Percentiles rank a stretch among this genome's conserved stretches.
Conservation (phyloP, 2,113 vertebrate genomes). For the Phrynosoma platyrhinos region DNA sequence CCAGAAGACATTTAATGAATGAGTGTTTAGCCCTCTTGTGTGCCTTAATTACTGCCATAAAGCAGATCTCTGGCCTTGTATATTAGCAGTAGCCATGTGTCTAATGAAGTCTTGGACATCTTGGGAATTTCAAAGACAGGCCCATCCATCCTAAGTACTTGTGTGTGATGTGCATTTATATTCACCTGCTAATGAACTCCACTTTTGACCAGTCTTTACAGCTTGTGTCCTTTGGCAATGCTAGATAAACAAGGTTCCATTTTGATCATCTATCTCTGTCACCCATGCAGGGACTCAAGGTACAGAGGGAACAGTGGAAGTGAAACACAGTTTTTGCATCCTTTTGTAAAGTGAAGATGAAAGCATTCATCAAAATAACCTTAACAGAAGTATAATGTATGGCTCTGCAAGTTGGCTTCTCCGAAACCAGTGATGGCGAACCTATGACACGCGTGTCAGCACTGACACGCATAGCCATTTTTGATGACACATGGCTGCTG, state of each 20-base stretch:
- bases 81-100: neutral
- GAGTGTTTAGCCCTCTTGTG: neutral
- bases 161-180: neutral
- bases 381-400: neutral
- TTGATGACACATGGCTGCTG: no score
- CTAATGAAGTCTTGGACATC: neutral
- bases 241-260: neutral
- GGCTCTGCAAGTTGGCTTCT: neutral
- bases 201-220: neutral
- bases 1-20: neutral
- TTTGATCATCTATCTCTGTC: slow-evolving; percentile 3
- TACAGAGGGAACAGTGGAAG: neutral
- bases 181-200: slow-evolving; percentile 1
- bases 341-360: neutral
- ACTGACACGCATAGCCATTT: no score
- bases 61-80: neutral
- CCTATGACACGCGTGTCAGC: no score
- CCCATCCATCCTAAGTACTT: neutral
- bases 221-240: neutral
- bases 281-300: neutral
- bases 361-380: neutral
- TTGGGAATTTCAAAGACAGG: neutral
- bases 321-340: neutral
- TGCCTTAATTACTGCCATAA: slow-evolving; percentile 17
- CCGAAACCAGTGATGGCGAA: no score